phyloP scores from a whole-genome alignment of 2,113 vertebrate genomes.

The Chamaetylas fuelleborni region DNA sequence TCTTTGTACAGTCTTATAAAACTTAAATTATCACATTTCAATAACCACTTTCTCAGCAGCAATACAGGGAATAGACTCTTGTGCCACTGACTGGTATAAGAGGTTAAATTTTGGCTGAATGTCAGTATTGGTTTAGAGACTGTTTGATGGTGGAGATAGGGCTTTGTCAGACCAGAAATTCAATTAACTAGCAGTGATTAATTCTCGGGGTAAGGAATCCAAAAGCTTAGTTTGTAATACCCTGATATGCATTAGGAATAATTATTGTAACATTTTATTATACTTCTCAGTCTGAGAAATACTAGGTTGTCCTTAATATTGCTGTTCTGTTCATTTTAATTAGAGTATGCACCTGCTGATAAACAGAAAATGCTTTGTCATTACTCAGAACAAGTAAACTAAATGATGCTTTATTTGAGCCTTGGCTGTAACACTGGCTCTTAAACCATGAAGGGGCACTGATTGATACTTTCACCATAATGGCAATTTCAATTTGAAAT shows the following conservation, averaged over 20 bases:
- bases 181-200: slow-evolving; percentile 44
- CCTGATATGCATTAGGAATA: not conserved
- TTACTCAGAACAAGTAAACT: not conserved
- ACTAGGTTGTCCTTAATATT: not conserved
- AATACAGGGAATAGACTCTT: not conserved
- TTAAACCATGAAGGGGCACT: not conserved
- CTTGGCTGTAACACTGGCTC: not conserved
- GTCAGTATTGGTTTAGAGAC: not conserved
- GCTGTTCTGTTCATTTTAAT: not conserved
- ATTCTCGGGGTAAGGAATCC: slow-evolving; percentile 11
- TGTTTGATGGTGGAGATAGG: not conserved
- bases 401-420: not conserved
- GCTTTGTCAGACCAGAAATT: slow-evolving; percentile 37
- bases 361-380: not conserved
- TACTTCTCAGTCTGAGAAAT: not conserved
- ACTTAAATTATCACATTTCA: not conserved
- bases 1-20: not conserved
- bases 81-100: not conserved
- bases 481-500: not conserved
- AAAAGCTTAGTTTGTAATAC: slow-evolving; percentile 10
- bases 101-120: not conserved
- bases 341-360: not conserved
- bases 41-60: slow-evolving; percentile 12
- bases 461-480: not conserved
- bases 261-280: not conserved